Conservation (phyloP, 1,140 invertebrate species). For the Diorhabda sublineata region DNA sequence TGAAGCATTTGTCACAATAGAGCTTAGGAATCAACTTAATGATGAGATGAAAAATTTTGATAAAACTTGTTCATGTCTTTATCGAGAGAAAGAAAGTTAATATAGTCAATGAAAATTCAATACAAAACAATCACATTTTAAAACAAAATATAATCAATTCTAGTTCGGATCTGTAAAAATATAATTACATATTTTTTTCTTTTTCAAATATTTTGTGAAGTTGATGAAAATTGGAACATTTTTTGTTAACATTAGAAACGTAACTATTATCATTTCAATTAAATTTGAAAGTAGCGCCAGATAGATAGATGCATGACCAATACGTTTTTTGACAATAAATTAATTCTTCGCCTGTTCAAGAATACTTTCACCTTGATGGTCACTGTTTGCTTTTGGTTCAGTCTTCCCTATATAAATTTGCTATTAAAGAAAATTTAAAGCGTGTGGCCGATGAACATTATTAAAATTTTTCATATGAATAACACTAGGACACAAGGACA, state of each 20-base stretch:
- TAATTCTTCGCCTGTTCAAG: no score
- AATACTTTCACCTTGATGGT: slow-evolving; percentile 12
- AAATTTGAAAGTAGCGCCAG: slow-evolving; percentile 23
- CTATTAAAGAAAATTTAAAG: no score
- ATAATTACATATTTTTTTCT: not conserved
- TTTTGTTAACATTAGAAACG: slow-evolving; percentile 15
- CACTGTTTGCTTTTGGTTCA: not conserved
- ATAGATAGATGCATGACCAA: slow-evolving; percentile 14
- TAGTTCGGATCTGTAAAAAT: not conserved
- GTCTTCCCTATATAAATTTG: no score
- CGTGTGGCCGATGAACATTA: no score
- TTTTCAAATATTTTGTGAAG: slow-evolving; percentile 8
- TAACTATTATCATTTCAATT: slow-evolving; percentile 30
- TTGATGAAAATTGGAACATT: slow-evolving; percentile 17
- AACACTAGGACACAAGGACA: no score
- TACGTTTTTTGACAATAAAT: slow-evolving; percentile 3
- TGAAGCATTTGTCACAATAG: no score
- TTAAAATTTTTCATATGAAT: no score
- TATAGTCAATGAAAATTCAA: not conserved
- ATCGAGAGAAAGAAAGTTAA: no score
- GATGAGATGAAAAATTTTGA: no score
- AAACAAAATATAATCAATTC: not conserved
- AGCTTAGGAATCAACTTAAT: no score
- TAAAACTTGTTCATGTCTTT: no score
- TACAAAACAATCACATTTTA: not conserved